These are phyloP conservation scores for Choloepus hoffmanni DNA, from an alignment of 2,113 vertebrate genomes.

Conservation along the genomic window DNA sequence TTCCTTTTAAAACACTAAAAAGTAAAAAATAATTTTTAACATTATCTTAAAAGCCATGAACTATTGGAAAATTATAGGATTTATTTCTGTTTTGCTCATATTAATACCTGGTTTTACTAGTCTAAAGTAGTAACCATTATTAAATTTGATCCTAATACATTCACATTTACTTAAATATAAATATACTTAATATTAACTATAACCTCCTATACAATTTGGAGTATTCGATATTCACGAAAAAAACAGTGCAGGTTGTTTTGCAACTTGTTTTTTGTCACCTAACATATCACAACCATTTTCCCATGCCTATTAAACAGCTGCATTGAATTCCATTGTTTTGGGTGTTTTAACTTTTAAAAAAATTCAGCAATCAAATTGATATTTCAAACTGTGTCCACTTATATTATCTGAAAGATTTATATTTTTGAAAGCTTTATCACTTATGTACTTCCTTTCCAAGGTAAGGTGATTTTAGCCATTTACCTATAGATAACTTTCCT, in stretches of 20 bases:
- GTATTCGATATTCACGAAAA: neutral
- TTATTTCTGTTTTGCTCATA: neutral
- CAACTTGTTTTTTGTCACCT: neutral
- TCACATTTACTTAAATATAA: neutral
- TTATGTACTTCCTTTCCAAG: neutral
- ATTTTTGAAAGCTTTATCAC: neutral
- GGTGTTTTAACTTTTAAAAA: neutral
- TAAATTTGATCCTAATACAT: neutral
- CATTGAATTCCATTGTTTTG: neutral
- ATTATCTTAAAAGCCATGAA: neutral
- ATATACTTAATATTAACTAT: no score
- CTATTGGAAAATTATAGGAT: neutral
- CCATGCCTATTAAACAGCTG: neutral
- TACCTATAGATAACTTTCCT: neutral
- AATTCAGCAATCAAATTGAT: neutral
- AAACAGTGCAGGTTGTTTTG: neutral
- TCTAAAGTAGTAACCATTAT: neutral
- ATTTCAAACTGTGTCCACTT: neutral
- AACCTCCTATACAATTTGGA: neutral
- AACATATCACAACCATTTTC: neutral
- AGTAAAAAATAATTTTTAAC: conserved; percentile 21
- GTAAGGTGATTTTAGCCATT: neutral
- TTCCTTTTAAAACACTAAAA: neutral
- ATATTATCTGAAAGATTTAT: conserved; percentile 1
- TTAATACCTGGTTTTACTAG: neutral